These are phyloP conservation scores for Pedetes capensis DNA, from an alignment of 2,113 vertebrate species.

Conservation along the genomic window DNA sequence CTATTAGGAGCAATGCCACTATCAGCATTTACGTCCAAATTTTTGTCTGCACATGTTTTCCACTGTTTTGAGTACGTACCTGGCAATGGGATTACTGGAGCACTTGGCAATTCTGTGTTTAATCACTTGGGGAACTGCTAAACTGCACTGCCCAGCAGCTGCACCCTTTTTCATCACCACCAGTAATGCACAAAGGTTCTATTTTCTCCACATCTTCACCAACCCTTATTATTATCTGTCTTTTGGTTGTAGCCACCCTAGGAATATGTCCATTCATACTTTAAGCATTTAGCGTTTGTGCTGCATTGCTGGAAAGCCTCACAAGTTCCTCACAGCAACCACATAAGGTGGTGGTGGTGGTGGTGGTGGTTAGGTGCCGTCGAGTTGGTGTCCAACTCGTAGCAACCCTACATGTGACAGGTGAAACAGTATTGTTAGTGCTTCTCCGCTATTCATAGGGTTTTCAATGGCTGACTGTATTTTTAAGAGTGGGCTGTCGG, in stretches of 20 bases:
- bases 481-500: no score
- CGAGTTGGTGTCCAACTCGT: no score
- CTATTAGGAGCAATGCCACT: neutral
- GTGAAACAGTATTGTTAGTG: no score
- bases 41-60: neutral
- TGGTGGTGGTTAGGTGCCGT: no score
- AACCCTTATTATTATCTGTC: neutral
- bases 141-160: rapidly evolving
- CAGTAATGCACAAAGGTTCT: rapidly evolving
- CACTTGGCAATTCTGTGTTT: neutral
- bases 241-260: neutral
- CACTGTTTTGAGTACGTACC: neutral
- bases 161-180: no score
- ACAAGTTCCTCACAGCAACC: neutral
- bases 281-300: rapidly evolving
- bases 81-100: neutral
- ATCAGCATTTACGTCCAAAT: rapidly evolving
- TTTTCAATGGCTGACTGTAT: no score
- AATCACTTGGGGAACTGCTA: neutral
- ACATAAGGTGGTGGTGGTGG: rapidly evolving
- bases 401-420: no score
- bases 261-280: neutral
- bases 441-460: no score
- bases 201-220: neutral
- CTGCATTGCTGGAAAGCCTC: neutral